Base-by-base conservation (phyloP, 2,113 vertebrate species). In the Pantherophis guttatus region DNA sequence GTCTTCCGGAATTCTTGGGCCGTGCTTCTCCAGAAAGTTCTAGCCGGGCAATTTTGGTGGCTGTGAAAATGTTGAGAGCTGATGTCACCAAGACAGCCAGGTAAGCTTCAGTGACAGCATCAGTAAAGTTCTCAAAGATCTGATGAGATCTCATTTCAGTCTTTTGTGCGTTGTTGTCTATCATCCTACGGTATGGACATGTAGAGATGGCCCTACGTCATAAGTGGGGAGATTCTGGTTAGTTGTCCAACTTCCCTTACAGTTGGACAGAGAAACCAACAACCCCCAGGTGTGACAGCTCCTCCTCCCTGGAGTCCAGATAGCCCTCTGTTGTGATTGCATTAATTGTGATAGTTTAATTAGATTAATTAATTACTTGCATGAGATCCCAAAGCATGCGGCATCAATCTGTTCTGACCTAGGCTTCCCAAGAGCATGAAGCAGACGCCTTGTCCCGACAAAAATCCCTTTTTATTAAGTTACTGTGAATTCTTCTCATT, bases 1-100 rank as follows among this genome's bases (percentile, higher is more conserved):
- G 98, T 10, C 97, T 98, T 29, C 96, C 97, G 39, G 97, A 98
- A 62, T 98, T 98, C 94, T 96, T 98, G 7, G 98, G 97, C n/a
- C 98, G 98, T 4, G 96, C 97, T 0, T 96, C 98, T 26, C 97
- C 96, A 0, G 98, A 97, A 26, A 94, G 95, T 86, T 96, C 97
- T 15, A 96, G 97, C 0, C 95, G 85, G 48, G 96, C 98, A 0
- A 97, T 98, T 7, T 95, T 98, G 12, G 98, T 98, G 87, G 98
- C 98, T 0, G 98, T 98, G 0, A 98, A 98, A 91, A 98, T 98
- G 97, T 97, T 98, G 93, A 94, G 98, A 88, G 95, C 98, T 0
- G 98, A 98, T 3, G 98, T 98, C 93, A 98, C 98, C 93, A 98
- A 96, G 92, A 98, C 98, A 19, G 98, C 98, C 96, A 98, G 98